Conservation (phyloP, 2,797 vertebrate genomes). For the Rousettus madagascariensis region DNA sequence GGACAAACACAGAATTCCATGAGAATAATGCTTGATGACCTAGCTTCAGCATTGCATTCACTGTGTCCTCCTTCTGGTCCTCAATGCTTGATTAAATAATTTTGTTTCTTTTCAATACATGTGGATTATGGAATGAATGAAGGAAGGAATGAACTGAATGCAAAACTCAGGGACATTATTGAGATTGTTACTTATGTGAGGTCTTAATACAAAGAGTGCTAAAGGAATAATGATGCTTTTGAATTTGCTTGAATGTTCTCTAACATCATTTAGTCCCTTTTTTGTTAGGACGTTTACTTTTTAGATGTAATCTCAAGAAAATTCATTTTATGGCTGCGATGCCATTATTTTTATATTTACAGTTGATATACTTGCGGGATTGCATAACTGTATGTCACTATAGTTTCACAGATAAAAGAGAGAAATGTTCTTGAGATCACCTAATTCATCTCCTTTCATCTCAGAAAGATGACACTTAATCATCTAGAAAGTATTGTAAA, state of each 20-base stretch:
- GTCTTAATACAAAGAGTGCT: not conserved
- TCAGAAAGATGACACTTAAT: not conserved
- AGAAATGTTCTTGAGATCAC: not conserved
- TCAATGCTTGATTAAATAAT: not conserved
- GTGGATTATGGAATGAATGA: conserved; percentile 9
- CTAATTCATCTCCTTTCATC: not conserved
- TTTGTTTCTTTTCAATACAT: conserved; percentile 1
- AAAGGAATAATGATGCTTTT: not conserved
- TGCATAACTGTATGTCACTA: conserved; percentile 26
- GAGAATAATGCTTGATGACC: not conserved
- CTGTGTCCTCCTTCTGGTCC: not conserved
- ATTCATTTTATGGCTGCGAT: not conserved
- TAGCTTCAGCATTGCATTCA: not conserved
- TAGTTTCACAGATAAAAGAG: not conserved
- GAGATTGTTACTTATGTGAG: not conserved
- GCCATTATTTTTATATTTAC: not conserved
- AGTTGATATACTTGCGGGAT: not conserved
- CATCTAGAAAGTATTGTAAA: not conserved
- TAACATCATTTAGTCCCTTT: not conserved
- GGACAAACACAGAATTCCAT: not conserved
- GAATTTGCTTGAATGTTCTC: not conserved
- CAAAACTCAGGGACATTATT: not conserved
- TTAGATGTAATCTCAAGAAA: not conserved
- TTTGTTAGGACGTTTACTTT: conserved; percentile 19
- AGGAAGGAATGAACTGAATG: not conserved